phyloP scores from a whole-genome alignment of 2,113 vertebrate species.

The Columbina picui region DNA sequence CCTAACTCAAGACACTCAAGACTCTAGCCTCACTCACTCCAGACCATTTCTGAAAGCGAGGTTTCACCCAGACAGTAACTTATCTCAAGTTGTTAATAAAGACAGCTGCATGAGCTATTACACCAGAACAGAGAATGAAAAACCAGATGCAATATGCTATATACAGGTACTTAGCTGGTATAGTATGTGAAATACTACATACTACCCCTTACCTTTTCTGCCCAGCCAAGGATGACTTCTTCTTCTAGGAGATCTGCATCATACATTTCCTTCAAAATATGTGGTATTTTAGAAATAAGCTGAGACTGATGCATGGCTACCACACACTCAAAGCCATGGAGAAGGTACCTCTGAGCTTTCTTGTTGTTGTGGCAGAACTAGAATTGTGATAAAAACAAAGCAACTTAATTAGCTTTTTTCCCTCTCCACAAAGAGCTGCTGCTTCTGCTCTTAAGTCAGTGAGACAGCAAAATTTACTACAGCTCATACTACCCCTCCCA shows the following conservation, averaged over 20 bases:
- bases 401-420: not conserved
- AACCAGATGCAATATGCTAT: rapidly evolving
- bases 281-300: constrained; percentile 89
- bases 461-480: rapidly evolving
- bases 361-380: constrained; percentile 99
- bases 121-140: rapidly evolving
- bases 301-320: constrained; percentile 94
- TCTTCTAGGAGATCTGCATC: constrained; percentile 96
- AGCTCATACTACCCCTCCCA: not conserved
- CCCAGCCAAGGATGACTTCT: constrained; percentile 95
- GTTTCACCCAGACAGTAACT: not conserved
- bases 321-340: constrained; percentile 95
- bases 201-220: constrained; percentile 85
- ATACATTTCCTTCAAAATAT: constrained; percentile 96
- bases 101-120: not conserved
- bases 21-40: not conserved
- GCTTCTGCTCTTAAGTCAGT: not conserved
- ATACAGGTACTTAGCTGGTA: not conserved
- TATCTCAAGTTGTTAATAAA: not conserved
- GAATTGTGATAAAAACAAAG: not conserved
- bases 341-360: constrained; percentile 94
- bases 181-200: rapidly evolving
- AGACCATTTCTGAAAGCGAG: not conserved
- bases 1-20: rapidly evolving
- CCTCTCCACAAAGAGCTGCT: not conserved